Conservation (phyloP, 2,888 invertebrate species). For the Hemithea aestivaria region DNA sequence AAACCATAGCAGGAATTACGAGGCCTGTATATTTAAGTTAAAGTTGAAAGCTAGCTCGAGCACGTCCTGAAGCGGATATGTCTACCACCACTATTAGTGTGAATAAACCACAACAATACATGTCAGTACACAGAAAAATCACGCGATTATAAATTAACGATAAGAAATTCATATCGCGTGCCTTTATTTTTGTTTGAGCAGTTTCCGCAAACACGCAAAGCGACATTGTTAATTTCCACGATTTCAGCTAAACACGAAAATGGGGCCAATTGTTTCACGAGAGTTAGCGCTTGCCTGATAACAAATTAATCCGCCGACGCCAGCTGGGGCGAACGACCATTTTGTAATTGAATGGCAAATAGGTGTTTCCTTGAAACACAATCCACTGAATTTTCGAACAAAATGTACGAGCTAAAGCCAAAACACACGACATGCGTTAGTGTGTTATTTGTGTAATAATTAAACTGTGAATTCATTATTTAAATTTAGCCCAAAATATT, state of each 20-base stretch:
- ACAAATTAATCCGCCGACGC: conserved; percentile 14
- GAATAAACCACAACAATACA: conserved; percentile 6
- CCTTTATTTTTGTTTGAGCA: conserved; percentile 18
- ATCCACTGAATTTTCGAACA: conserved; percentile 1
- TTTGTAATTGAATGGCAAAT: conserved; percentile 16
- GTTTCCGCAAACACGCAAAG: conserved; percentile 27
- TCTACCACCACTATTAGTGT: conserved; percentile 5
- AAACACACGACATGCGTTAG: no score
- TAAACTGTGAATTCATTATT: no score
- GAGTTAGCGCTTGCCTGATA: conserved; percentile 18
- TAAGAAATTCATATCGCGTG: conserved; percentile 29
- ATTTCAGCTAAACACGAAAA: conserved; percentile 24
- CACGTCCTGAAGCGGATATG: conserved; percentile 10
- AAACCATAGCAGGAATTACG: neutral
- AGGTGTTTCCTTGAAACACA: conserved; percentile 10
- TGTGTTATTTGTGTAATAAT: no score
- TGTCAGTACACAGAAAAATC: conserved; percentile 13
- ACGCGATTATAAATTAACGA: conserved; percentile 28
- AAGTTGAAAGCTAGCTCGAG: neutral
- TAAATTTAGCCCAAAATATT: no score
- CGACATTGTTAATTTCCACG: conserved; percentile 26
- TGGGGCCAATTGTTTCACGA: conserved; percentile 24
- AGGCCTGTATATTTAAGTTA: neutral
- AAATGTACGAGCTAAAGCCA: no score
- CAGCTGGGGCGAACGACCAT: conserved; percentile 4